These are phyloP conservation scores for Cercocebus atys DNA, from an alignment of 2,113 vertebrate genomes.

Conservation along the genomic window DNA sequence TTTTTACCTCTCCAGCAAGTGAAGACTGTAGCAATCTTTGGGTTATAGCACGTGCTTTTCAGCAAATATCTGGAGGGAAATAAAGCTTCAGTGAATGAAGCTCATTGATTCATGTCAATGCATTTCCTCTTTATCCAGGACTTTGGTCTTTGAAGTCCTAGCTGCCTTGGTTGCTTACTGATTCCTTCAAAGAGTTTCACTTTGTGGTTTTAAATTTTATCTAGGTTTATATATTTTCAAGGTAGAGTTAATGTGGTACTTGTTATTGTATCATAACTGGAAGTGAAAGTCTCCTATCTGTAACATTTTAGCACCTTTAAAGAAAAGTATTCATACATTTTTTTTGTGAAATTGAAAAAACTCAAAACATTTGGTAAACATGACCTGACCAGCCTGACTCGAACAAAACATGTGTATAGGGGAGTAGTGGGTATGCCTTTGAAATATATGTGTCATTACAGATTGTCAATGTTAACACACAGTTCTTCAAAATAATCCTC, in stretches of 20 bases:
- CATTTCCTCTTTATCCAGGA: background rate
- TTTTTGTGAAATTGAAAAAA: background rate
- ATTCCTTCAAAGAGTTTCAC: background rate
- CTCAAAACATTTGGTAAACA: background rate
- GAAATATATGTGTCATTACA: background rate
- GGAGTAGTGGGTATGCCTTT: background rate
- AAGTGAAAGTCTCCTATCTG: background rate
- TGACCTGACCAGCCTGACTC: background rate
- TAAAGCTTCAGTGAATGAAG: background rate
- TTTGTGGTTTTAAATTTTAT: background rate
- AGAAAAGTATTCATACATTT: background rate
- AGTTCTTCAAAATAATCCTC: background rate
- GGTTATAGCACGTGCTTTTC: background rate
- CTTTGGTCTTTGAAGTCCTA: background rate
- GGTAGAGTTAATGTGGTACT: background rate
- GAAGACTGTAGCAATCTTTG: background rate
- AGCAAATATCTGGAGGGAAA: background rate
- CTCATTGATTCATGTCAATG: background rate
- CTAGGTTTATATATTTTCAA: background rate
- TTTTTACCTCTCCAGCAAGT: background rate
- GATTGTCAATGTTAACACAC: background rate
- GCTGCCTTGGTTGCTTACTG: background rate
- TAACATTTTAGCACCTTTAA: background rate
- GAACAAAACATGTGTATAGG: background rate
- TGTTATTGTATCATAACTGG: background rate